Evolutionary conservation across 2,888 invertebrate species (phyloP).

Genomic region (Drosophila bunnanda): DNA sequence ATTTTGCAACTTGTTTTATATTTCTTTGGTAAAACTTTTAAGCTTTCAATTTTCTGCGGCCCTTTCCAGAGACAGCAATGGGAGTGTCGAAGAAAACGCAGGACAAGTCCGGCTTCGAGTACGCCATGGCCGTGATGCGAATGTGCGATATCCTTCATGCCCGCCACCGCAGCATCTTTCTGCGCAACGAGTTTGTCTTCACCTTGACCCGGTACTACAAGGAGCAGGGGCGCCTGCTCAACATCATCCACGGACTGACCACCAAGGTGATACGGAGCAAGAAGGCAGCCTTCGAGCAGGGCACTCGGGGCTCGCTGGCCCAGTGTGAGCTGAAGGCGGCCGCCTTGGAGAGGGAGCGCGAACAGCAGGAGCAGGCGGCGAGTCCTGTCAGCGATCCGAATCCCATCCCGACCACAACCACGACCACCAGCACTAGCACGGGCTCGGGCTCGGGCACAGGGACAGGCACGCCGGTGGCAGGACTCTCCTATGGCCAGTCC

Average conservation of each 20-base stretch:
- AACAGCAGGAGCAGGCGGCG: slow-evolving; percentile 11
- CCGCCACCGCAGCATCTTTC: slow-evolving; percentile 92
- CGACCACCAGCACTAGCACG: slow-evolving; percentile 1
- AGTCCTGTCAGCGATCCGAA: slow-evolving; percentile 12
- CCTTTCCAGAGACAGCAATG: slow-evolving; percentile 91
- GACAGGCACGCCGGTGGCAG: slow-evolving; percentile 86
- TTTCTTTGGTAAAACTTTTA: background rate
- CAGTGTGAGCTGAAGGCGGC: slow-evolving; percentile 72
- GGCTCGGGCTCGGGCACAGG: background rate
- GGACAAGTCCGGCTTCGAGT: slow-evolving; percentile 92
- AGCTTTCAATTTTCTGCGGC: background rate
- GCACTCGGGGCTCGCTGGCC: slow-evolving; percentile 86
- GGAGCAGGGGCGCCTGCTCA: slow-evolving; percentile 90
- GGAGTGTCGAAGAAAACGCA: slow-evolving; percentile 93
- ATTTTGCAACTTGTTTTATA: background rate
- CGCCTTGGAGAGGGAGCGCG: slow-evolving; percentile 59
- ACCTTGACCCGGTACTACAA: slow-evolving; percentile 91
- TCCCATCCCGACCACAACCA: background rate
- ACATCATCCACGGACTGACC: slow-evolving; percentile 92
- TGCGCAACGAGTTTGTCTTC: slow-evolving; percentile 91
- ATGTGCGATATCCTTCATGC: slow-evolving; percentile 94
- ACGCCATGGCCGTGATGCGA: slow-evolving; percentile 95
- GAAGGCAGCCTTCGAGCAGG: slow-evolving; percentile 90
- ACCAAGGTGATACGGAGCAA: slow-evolving; percentile 91
- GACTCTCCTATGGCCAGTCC: slow-evolving; percentile 90